These are phyloP conservation scores for Nettapus auritus DNA, from an alignment of 2,113 vertebrate genomes.

Conservation along the genomic window DNA sequence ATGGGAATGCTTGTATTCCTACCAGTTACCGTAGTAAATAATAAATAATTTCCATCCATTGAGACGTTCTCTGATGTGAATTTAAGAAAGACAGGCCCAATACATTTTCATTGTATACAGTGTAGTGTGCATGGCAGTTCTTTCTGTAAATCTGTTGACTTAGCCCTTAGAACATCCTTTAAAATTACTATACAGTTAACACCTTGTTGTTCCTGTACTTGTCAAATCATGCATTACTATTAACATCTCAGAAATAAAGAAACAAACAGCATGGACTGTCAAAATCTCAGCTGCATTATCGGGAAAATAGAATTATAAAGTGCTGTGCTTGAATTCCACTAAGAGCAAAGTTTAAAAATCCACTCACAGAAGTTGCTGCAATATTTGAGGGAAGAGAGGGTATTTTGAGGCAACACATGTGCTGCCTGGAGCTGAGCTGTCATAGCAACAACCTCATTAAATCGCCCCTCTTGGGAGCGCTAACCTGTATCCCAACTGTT, in stretches of 20 bases:
- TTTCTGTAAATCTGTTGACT: background rate
- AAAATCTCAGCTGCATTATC: background rate
- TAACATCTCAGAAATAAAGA: background rate
- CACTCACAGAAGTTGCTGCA: background rate
- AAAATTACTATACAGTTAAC: background rate
- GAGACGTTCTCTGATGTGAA: background rate
- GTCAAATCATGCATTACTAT: background rate
- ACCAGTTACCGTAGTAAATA: accelerated
- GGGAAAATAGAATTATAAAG: background rate
- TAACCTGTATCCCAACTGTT: conserved; percentile 66
- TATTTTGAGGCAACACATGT: conserved; percentile 36
- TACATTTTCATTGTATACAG: background rate
- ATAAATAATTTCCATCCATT: background rate
- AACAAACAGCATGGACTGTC: background rate
- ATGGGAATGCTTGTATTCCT: background rate
- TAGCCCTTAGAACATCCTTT: background rate
- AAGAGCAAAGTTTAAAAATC: background rate
- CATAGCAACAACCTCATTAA: conserved; percentile 77
- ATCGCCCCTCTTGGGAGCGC: conserved; percentile 33
- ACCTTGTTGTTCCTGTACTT: background rate
- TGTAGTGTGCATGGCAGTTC: background rate
- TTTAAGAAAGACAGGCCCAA: background rate
- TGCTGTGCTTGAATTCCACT: background rate
- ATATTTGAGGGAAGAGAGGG: conserved; percentile 6
- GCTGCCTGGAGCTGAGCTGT: conserved; percentile 61